Evolutionary conservation across 1,140 invertebrate genomes (phyloP), one percentile per base, ranked within the genome.

Genomic region (Panulirus ornatus): DNA sequence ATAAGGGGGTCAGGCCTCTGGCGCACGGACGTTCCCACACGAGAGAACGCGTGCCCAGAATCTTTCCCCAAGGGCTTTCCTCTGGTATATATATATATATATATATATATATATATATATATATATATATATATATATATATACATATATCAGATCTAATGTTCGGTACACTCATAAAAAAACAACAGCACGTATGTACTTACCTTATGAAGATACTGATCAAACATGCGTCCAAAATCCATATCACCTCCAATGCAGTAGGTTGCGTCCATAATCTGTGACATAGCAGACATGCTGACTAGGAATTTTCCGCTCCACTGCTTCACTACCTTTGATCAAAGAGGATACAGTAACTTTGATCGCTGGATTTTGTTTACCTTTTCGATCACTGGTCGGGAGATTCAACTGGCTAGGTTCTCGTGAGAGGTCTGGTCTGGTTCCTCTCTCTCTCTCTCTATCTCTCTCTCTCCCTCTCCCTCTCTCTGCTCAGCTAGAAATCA

Each of bases 151-250:
- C n/a, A n/a, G n/a, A n/a, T n/a, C n/a, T n/a, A n/a, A n/a, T 3
- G 27, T n/a, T 19, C 30, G 16, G 40, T n/a, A 44, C 9, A 76
- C 75, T 19, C 14, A 76, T 1, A 38, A 11, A 8, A 76, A 34
- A 9, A 11, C 40, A 22, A 16, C 22, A 2, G 44, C 22, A 3
- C 40, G n/a, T n/a, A n/a, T n/a, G 54, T 38, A 71, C 88, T 89
- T 58, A 89, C 88, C 88, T 89, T 89, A 47, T 89, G 88, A 44
- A 89, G 71, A 89, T 89, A 89, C 79, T 89, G 88, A 71, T 89
- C 88, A 58, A 89, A 89, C 88, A 89, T 89, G 42, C 88, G 63
- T 6, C 88, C 88, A 71, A 89, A 89, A 75, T 89, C 88, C 88
- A 89, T 89, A 75, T 89, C 88, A 30, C 88, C 88, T 47, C 88